Evolutionary conservation across 1,140 invertebrate species (phyloP).

Genomic region (Danaus plexippus): DNA sequence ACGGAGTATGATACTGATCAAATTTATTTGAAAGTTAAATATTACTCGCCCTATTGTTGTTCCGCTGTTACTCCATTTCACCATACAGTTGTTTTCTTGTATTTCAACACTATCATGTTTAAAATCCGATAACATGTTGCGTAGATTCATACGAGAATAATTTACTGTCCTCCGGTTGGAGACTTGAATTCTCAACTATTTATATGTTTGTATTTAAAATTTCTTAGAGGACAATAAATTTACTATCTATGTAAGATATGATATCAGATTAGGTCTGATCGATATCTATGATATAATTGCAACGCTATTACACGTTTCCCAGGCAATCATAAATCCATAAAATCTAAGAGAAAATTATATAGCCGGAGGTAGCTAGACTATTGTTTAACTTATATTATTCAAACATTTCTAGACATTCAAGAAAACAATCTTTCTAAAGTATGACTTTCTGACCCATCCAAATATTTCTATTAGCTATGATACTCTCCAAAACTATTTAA

Average conservation of each 20-base stretch:
- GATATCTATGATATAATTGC: constrained; percentile 1
- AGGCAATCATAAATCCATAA: constrained; percentile 39
- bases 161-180: too few species aligned
- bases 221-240: constrained; percentile 9
- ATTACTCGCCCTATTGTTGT: constrained; percentile 66
- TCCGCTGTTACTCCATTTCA: constrained; percentile 47
- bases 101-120: constrained; percentile 36
- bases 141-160: too few species aligned
- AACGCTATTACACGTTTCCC: constrained; percentile 54
- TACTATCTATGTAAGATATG: neutral
- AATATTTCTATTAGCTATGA: constrained; percentile 44
- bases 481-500: constrained; percentile 34
- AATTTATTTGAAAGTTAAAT: constrained; percentile 58
- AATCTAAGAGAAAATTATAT: constrained; percentile 58
- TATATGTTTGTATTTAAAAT: too few species aligned
- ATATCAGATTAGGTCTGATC: too few species aligned
- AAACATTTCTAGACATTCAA: constrained; percentile 56
- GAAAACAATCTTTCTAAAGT: constrained; percentile 43
- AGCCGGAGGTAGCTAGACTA: constrained; percentile 64
- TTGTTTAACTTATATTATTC: constrained; percentile 36
- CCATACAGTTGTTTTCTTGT: constrained; percentile 48
- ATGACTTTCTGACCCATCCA: constrained; percentile 62
- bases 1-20: constrained; percentile 50
- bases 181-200: too few species aligned
- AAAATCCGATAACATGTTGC: neutral